Evolutionary conservation across 1,140 invertebrate genomes (phyloP).

Genomic region (Calephelis nemesis): DNA sequence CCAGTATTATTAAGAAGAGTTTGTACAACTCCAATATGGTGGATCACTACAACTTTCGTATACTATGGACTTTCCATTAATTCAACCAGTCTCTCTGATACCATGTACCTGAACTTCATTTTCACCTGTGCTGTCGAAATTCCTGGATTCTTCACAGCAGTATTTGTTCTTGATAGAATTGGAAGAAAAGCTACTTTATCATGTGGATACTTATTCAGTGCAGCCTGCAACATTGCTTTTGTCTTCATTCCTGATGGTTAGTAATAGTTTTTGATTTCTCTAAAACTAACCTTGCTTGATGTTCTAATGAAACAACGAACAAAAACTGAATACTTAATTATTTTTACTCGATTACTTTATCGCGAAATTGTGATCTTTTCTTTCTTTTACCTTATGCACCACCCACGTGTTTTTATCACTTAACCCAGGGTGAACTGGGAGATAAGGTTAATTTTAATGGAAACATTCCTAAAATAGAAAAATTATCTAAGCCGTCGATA

Average conservation of each 20-base stretch:
- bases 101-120: conserved; percentile 87
- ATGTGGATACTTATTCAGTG: conserved; percentile 82
- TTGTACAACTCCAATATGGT: too few relatives aligned
- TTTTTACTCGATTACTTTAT: too few relatives aligned
- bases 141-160: conserved; percentile 84
- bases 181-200: conserved; percentile 82
- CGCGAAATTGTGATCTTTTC: too few relatives aligned
- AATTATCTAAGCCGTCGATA: too few relatives aligned
- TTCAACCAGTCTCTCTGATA: conserved; percentile 85
- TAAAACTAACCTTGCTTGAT: too few relatives aligned
- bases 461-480: too few relatives aligned
- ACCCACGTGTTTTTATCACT: too few relatives aligned
- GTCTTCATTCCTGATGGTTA: conserved; percentile 54
- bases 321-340: too few relatives aligned
- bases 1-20: conserved; percentile 62
- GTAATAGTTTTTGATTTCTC: not conserved
- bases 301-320: too few relatives aligned
- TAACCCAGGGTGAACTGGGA: too few relatives aligned
- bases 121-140: conserved; percentile 82
- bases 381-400: too few relatives aligned
- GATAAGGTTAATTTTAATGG: too few relatives aligned
- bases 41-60: conserved; percentile 51
- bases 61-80: conserved; percentile 92
- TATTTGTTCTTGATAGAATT: conserved; percentile 81
- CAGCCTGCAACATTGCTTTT: conserved; percentile 66